Evolutionary conservation across 2,113 vertebrate species (phyloP).

Genomic region (Laticauda laticaudata): DNA sequence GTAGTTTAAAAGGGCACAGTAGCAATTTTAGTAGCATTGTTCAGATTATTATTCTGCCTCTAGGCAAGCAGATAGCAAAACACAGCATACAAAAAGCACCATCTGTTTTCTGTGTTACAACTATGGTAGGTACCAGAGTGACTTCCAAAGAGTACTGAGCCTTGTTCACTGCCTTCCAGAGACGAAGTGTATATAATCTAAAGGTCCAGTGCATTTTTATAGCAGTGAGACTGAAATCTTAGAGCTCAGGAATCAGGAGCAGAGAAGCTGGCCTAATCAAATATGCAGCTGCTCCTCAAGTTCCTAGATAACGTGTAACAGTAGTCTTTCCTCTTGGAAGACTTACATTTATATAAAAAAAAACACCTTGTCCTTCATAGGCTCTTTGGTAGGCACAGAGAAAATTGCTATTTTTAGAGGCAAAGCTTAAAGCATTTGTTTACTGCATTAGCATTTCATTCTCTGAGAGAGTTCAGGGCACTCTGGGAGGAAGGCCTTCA

Average conservation of each 20-base stretch:
- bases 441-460: background rate
- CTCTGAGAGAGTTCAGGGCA: constrained; percentile 27
- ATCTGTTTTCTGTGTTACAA: background rate
- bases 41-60: background rate
- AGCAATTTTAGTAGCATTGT: background rate
- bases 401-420: constrained; percentile 34
- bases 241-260: background rate
- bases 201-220: background rate
- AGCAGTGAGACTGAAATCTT: constrained; percentile 24
- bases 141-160: background rate
- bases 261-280: background rate
- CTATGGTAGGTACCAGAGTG: background rate
- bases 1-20: background rate
- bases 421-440: constrained; percentile 35
- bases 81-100: background rate
- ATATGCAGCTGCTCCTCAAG: constrained; percentile 28
- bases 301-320: constrained; percentile 22
- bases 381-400: constrained; percentile 13
- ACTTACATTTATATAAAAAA: constrained; percentile 26
- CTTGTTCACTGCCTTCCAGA: background rate
- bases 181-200: background rate
- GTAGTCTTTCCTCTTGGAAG: constrained; percentile 5
- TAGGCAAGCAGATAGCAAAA: background rate
- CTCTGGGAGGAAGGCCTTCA: constrained; percentile 44
- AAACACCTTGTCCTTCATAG: constrained; percentile 26